These are phyloP conservation scores for Dermochelys coriacea DNA, from an alignment of 2,797 vertebrate genomes.

Conservation along the genomic window DNA sequence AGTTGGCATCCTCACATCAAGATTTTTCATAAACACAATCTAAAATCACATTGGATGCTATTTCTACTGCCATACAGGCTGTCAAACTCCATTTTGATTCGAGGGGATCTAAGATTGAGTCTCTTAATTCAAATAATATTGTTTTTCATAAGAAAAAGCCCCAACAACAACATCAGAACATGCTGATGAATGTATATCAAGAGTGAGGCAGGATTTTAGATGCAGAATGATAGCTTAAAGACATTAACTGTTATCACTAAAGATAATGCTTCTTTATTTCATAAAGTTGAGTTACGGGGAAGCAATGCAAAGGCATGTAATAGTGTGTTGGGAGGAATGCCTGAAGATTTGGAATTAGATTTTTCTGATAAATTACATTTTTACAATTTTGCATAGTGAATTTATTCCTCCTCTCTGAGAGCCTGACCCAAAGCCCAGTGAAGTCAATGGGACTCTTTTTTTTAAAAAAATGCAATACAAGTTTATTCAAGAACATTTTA, in stretches of 20 bases:
- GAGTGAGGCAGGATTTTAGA: conserved; percentile 3
- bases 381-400: not conserved
- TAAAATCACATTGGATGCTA: conserved; percentile 49
- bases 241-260: conserved; percentile 4
- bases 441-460: not conserved
- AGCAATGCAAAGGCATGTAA: not conserved
- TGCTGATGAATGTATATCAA: not conserved
- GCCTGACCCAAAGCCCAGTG: not conserved
- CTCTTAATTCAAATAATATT: conserved; percentile 55
- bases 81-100: conserved; percentile 51
- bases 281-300: not conserved
- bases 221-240: conserved; percentile 29
- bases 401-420: not conserved
- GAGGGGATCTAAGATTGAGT: conserved; percentile 55
- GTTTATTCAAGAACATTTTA: not conserved
- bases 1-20: conserved; percentile 50
- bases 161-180: not conserved
- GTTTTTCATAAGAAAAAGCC: conserved; percentile 60
- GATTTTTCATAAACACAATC: conserved; percentile 49
- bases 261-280: not conserved
- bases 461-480: not conserved
- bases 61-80: conserved; percentile 1
- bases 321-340: not conserved
- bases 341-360: not conserved
- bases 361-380: not conserved